A percentile compares a stretch with the other conserved stretches of the same genome.
Conservation (phyloP, 2,888 invertebrate genomes). For the Stenurella melanura region DNA sequence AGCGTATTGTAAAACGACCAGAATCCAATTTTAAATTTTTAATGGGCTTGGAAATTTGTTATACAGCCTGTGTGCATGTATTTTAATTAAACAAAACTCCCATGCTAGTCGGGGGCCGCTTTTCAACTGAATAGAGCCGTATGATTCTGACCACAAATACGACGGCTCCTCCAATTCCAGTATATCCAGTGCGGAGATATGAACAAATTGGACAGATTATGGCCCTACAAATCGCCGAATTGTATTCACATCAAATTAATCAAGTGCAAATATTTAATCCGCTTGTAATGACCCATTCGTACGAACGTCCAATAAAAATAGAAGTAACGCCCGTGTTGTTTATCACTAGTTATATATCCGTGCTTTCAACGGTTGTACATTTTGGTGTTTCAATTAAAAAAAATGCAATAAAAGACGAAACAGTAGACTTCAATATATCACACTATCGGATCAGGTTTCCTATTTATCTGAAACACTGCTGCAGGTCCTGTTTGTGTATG, state of each 20-base stretch:
- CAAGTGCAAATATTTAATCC: neutral
- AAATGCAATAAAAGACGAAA: no score
- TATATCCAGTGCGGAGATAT: constrained; percentile 15
- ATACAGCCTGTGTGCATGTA: constrained; percentile 19
- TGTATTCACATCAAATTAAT: constrained; percentile 22
- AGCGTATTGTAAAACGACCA: neutral
- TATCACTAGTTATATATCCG: no score
- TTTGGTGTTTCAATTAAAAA: no score
- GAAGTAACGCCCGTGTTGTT: no score
- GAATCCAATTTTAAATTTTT: constrained; percentile 35
- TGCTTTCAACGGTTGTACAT: no score
- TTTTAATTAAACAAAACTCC: constrained; percentile 38
- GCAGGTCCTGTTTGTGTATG: no score
- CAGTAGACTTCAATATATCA: no score
- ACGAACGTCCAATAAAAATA: no score
- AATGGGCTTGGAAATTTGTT: constrained; percentile 28
- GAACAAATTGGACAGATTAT: constrained; percentile 24
- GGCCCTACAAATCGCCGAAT: constrained; percentile 12
- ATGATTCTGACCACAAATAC: constrained; percentile 21
- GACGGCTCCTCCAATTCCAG: constrained; percentile 8
- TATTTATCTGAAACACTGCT: no score
- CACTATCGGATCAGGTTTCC: no score
- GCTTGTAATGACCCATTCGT: no score
- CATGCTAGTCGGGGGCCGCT: constrained; percentile 19
- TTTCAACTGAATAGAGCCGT: constrained; percentile 9